Conservation (phyloP, 1,140 invertebrate genomes). For the Cyrtorhinus lividipennis region DNA sequence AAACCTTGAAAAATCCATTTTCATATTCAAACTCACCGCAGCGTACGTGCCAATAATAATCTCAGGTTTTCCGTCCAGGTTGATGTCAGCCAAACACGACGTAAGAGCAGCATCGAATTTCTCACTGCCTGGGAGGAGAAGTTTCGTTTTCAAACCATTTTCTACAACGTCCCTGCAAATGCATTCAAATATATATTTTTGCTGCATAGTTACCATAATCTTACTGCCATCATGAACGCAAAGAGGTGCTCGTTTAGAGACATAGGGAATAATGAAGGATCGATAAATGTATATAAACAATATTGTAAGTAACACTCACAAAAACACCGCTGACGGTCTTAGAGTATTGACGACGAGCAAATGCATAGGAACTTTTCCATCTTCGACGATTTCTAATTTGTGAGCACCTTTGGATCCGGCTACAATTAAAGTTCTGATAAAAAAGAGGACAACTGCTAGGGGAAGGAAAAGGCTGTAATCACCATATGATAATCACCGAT, state of each 20-base stretch:
- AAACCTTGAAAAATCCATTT: neutral
- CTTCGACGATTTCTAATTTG: neutral
- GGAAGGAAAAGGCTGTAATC: no score
- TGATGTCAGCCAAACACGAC: slow-evolving; percentile 47
- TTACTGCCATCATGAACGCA: no score
- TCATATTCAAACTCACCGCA: slow-evolving; percentile 30
- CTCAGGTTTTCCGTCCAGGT: slow-evolving; percentile 57
- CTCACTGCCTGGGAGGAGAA: slow-evolving; percentile 37
- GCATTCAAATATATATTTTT: neutral
- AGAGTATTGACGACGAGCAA: slow-evolving; percentile 40
- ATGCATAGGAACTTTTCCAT: no score
- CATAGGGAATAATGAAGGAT: neutral
- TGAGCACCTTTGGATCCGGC: no score
- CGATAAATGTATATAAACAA: neutral
- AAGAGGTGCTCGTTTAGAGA: no score
- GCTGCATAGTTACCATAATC: no score
- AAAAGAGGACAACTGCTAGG: no score
- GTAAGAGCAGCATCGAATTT: slow-evolving; percentile 41
- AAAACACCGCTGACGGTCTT: slow-evolving; percentile 42
- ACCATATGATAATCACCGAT: no score
- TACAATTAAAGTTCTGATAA: no score
- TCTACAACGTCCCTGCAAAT: slow-evolving; percentile 39
- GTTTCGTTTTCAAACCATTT: slow-evolving; percentile 37
- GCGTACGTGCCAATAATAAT: slow-evolving; percentile 55
- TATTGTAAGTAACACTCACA: slow-evolving; percentile 31